Base-by-base conservation (phyloP, 2,888 invertebrate species). In the Zygaena filipendulae region DNA sequence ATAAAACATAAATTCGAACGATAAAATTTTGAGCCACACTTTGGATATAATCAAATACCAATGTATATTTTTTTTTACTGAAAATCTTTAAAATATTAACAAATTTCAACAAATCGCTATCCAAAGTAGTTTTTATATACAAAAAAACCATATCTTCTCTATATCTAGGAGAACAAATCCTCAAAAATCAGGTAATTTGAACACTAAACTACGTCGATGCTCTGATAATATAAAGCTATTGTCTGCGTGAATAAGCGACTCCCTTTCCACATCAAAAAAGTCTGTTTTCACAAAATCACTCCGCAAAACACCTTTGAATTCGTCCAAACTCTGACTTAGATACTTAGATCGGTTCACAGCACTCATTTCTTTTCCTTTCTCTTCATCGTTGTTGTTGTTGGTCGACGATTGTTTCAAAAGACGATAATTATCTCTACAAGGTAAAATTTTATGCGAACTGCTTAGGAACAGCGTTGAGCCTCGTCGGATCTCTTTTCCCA, bases 401-500 rank as follows among this genome's bases (percentile, higher is more conserved):
- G 33, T 35, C 1, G 35, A 35, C 0, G 35, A 33, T 21, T 40
- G 43, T 9, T 43, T 55, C 3, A 77, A 26, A 0, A 62, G 59
- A 11, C 61, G 55, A 21, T 77, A 77, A 0, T 84, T 82, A 29
- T 88, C 87, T 25, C 82, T 72, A 14, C 81, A 63, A 9, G 82
- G 71, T n/a, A 87, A 56, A 8, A 86, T 55, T 32, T 82, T 72
- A 32, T 84, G 85, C 6, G 86, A 84, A 1, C 84, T 82, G 34
- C 82, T 82, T 1, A 83, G 67, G 11, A 86, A 68, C 3, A 85
- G 53, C 0, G 83, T 84, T 1, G 87, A 85, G 9, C 89, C 85
- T 9, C 90, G 74, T 25, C 89, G 64, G 9, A 92, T 60, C 27
- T 86, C 85, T 45, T 87, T 84, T 0, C 92, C 90, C 35, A 91